A percentile compares a stretch with the other conserved stretches of the same genome.
Conservation (phyloP, 1,140 invertebrate species). For the Drosophila funebris region DNA sequence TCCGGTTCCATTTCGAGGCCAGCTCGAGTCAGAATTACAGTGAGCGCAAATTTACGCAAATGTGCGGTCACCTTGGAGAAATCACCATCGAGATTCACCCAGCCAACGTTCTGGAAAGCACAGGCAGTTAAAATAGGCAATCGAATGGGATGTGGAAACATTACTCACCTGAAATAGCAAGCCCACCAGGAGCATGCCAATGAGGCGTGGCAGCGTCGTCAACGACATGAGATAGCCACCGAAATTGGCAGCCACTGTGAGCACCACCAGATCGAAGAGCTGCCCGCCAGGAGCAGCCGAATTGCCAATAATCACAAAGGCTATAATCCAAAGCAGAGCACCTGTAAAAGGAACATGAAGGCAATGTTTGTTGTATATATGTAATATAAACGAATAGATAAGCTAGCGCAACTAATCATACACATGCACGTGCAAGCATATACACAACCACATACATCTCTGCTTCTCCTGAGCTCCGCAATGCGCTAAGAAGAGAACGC, state of each 20-base stretch:
- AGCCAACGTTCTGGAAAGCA: slow-evolving; percentile 86
- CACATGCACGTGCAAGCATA: too few relatives aligned
- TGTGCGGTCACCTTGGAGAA: slow-evolving; percentile 87
- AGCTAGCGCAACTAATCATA: too few relatives aligned
- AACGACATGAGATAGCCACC: slow-evolving; percentile 91
- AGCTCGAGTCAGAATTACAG: slow-evolving; percentile 96
- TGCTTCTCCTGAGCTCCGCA: too few relatives aligned
- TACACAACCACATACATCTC: too few relatives aligned
- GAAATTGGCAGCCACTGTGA: slow-evolving; percentile 91
- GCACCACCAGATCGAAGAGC: slow-evolving; percentile 90
- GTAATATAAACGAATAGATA: too few relatives aligned
- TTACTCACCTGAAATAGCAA: slow-evolving; percentile 87
- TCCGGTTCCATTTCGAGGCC: slow-evolving; percentile 95
- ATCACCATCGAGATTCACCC: slow-evolving; percentile 88
- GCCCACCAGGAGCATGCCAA: slow-evolving; percentile 94
- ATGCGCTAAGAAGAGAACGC: too few relatives aligned
- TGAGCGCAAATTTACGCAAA: slow-evolving; percentile 93
- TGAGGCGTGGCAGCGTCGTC: slow-evolving; percentile 92
- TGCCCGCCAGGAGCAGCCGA: slow-evolving; percentile 91
- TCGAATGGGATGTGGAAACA: background rate
- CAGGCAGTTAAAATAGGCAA: background rate
- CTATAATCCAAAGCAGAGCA: slow-evolving; percentile 89
- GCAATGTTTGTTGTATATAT: too few relatives aligned
- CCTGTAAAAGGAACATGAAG: slow-evolving; percentile 81
- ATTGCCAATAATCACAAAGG: slow-evolving; percentile 89